A percentile compares a stretch with the other conserved stretches of the same genome.
Evolutionary conservation across 1,140 invertebrate genomes (phyloP).

Genomic region (Aphelenchoides fujianensis): DNA sequence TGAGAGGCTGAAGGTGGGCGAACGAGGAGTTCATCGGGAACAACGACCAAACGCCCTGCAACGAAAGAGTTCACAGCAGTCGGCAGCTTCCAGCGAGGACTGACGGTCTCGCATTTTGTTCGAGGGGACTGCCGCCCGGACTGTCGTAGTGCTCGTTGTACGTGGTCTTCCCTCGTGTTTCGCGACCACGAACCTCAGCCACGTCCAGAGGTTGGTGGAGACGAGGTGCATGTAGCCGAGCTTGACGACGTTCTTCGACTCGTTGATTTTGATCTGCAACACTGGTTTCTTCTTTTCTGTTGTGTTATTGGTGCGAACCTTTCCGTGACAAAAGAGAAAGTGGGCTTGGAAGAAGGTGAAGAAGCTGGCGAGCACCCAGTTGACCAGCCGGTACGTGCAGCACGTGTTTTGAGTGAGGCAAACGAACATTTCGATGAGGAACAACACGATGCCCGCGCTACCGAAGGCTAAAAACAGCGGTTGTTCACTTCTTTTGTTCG

Average conservation of each 20-base stretch:
- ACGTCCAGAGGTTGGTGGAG: conserved; percentile 60
- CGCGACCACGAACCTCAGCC: conserved; percentile 59
- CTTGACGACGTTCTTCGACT: conserved; percentile 58
- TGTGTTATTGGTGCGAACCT: conserved; percentile 38
- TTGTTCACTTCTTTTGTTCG: too few species aligned
- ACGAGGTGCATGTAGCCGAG: conserved; percentile 61
- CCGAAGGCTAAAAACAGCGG: conserved; percentile 57
- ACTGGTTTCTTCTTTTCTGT: background rate
- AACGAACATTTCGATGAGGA: conserved; percentile 60
- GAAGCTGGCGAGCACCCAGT: conserved; percentile 50
- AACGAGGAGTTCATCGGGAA: background rate
- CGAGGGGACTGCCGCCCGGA: background rate
- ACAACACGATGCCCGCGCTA: conserved; percentile 57
- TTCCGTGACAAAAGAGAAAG: conserved; percentile 63
- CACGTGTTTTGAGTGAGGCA: conserved; percentile 49
- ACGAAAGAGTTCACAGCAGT: background rate
- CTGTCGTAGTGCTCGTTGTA: background rate
- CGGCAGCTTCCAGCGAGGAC: background rate
- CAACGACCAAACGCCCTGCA: background rate
- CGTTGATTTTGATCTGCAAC: conserved; percentile 46
- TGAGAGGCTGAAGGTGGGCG: conserved; percentile 16
- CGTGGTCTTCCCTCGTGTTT: conserved; percentile 47
- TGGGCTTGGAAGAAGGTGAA: conserved; percentile 63
- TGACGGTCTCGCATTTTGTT: background rate
- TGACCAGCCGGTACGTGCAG: conserved; percentile 44